Conservation (phyloP, 2,888 invertebrate genomes). For the Ecdyonurus torrentis region DNA sequence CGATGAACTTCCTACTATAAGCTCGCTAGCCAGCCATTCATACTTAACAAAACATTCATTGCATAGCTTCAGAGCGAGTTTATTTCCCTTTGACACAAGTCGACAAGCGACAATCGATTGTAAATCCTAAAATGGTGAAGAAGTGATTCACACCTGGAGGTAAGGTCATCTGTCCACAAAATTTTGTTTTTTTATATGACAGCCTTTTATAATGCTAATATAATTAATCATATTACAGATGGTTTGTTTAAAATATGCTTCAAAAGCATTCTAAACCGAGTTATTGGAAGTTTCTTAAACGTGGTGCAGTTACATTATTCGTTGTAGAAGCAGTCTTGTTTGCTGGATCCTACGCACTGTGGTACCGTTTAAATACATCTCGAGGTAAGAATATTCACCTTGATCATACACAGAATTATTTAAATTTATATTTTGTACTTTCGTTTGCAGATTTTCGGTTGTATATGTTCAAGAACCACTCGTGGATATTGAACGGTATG, state of each 20-base stretch:
- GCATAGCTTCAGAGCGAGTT: background rate
- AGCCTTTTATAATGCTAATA: background rate
- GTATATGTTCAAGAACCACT: conserved; percentile 47
- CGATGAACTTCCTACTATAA: conserved; percentile 6
- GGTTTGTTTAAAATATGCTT: conserved; percentile 35
- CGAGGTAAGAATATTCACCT: conserved; percentile 36
- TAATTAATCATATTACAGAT: background rate
- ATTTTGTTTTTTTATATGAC: background rate
- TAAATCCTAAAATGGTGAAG: background rate
- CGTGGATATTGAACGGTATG: conserved; percentile 38
- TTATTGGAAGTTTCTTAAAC: conserved; percentile 33
- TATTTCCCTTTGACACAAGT: background rate
- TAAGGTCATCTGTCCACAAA: background rate
- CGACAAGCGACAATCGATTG: background rate
- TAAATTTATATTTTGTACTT: conserved; percentile 8
- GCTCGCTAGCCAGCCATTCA: conserved; percentile 7
- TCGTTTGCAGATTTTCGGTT: conserved; percentile 46
- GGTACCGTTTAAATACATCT: conserved; percentile 49
- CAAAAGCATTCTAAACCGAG: conserved; percentile 40
- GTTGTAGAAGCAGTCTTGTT: conserved; percentile 40
- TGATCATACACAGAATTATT: conserved; percentile 6
- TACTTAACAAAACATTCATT: background rate
- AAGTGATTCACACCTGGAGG: conserved; percentile 1
- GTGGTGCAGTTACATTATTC: conserved; percentile 37
- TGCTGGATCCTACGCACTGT: conserved; percentile 42